phyloP scores from a whole-genome alignment of 2,113 vertebrate genomes.

The Perca schrenkii region DNA sequence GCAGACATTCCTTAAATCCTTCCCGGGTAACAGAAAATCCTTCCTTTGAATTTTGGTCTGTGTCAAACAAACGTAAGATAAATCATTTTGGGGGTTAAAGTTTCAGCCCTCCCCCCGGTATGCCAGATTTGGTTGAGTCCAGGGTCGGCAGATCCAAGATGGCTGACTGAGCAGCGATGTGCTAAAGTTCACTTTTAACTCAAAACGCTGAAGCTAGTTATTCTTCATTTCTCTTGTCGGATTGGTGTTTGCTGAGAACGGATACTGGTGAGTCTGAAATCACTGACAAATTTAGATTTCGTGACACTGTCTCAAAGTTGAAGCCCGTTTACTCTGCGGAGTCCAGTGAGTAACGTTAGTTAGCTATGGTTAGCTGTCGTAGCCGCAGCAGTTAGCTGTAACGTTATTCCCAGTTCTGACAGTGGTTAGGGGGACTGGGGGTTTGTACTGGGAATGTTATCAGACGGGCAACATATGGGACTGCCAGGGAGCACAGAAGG shows the following conservation, averaged over 20 bases:
- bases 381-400: conserved; percentile 42
- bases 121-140: conserved; percentile 61
- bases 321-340: conserved; percentile 9
- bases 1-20: not conserved
- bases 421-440: not conserved
- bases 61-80: not conserved
- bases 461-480: not conserved
- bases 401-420: conserved; percentile 1
- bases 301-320: not conserved
- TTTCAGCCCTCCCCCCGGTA: conserved; percentile 23
- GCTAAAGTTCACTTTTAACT: conserved; percentile 69
- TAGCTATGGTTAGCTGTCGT: conserved; percentile 24
- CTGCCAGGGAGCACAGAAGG: not conserved
- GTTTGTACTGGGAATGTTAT: not conserved
- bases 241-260: not conserved
- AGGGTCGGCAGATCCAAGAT: conserved; percentile 67
- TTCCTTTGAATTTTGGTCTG: not conserved
- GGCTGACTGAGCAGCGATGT: conserved; percentile 47
- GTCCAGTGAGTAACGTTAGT: conserved; percentile 6
- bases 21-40: fast-evolving
- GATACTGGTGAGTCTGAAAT: conserved; percentile 48
- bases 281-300: not conserved
- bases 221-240: not conserved
- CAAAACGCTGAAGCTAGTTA: not conserved
- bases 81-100: not conserved